phyloP scores from a whole-genome alignment of 2,888 invertebrate species.

The Epinotia nisella region DNA sequence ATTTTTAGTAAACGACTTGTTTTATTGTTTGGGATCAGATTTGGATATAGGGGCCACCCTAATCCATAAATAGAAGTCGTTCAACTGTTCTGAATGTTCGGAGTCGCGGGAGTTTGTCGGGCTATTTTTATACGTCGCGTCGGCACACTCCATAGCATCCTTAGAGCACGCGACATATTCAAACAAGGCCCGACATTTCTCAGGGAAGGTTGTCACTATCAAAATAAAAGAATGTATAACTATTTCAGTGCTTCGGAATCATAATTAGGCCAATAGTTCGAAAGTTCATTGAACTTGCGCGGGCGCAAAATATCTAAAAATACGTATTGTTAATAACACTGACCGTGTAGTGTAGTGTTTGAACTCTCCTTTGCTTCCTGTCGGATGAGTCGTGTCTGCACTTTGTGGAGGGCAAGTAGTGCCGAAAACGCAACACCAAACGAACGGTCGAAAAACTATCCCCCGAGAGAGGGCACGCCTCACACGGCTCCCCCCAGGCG shows the following conservation, averaged over 20 bases:
- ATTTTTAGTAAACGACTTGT: constrained; percentile 27
- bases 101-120: constrained; percentile 60
- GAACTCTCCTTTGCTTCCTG: constrained; percentile 73
- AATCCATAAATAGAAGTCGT: constrained; percentile 72
- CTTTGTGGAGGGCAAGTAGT: constrained; percentile 3
- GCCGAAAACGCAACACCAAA: no score
- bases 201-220: constrained; percentile 50
- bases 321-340: constrained; percentile 77
- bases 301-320: constrained; percentile 73
- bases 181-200: constrained; percentile 57
- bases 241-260: constrained; percentile 51
- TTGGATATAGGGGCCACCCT: constrained; percentile 60
- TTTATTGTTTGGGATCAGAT: constrained; percentile 35
- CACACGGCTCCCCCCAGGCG: no score
- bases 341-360: constrained; percentile 68
- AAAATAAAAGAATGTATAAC: constrained; percentile 38
- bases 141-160: constrained; percentile 59
- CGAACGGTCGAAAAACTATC: no score
- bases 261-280: constrained; percentile 50
- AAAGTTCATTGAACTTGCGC: constrained; percentile 67
- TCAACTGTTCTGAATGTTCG: constrained; percentile 44
- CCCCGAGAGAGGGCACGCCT: no score
- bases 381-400: constrained; percentile 50
- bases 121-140: constrained; percentile 68
- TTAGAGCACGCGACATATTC: constrained; percentile 64